These are phyloP conservation scores for Hipparchia sbordonii DNA, from an alignment of 2,888 invertebrate species.

Conservation along the genomic window DNA sequence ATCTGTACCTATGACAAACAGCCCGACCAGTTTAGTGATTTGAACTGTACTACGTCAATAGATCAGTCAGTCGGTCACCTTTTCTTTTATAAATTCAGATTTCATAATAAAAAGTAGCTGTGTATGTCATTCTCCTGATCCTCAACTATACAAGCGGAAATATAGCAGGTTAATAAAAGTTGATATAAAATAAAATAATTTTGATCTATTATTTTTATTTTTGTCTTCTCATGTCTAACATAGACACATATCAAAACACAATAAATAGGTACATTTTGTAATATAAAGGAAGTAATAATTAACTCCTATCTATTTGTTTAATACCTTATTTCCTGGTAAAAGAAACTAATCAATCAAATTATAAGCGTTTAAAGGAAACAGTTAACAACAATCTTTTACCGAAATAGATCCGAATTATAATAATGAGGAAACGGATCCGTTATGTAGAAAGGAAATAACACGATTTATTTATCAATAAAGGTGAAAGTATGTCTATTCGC, in stretches of 20 bases:
- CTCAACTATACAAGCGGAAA: too few relatives aligned
- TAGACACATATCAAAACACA: neutral
- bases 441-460: slow-evolving; percentile 31
- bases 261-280: neutral
- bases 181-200: too few relatives aligned
- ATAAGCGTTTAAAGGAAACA: slow-evolving; percentile 20
- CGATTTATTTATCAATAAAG: slow-evolving; percentile 38
- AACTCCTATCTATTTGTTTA: neutral
- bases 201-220: neutral
- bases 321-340: slow-evolving; percentile 11
- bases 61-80: too few relatives aligned
- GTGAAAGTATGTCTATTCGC: slow-evolving; percentile 44
- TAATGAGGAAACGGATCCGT: slow-evolving; percentile 31
- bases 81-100: too few relatives aligned
- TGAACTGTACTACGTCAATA: too few relatives aligned
- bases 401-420: slow-evolving; percentile 27
- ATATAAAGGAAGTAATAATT: slow-evolving; percentile 19
- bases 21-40: too few relatives aligned
- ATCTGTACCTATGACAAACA: too few relatives aligned
- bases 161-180: too few relatives aligned
- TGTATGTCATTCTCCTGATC: too few relatives aligned
- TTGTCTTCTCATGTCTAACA: neutral
- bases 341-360: slow-evolving; percentile 18
- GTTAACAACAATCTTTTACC: slow-evolving; percentile 15
- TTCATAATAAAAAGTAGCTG: too few relatives aligned